Conservation (phyloP, 1,140 invertebrate species). For the Drosophila baimaii region DNA sequence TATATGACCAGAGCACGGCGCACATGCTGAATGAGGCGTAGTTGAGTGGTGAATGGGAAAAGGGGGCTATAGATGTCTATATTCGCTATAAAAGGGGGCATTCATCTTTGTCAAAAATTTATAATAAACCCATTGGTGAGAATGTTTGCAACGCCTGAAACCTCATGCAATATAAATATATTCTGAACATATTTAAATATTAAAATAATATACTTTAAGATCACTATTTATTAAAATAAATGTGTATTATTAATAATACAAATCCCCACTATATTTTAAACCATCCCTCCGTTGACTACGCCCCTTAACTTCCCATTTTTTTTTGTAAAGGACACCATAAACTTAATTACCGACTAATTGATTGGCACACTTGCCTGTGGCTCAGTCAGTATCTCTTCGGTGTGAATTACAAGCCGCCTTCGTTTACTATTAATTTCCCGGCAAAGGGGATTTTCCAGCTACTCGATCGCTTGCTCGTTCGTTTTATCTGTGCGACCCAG, state of each 20-base stretch:
- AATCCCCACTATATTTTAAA: too few relatives aligned
- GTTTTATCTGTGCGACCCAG: slow-evolving; percentile 63
- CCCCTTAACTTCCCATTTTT: background rate
- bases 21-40: slow-evolving; percentile 4
- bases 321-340: slow-evolving; percentile 9
- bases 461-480: background rate
- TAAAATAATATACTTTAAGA: background rate
- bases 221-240: background rate
- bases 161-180: too few relatives aligned
- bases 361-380: slow-evolving; percentile 2
- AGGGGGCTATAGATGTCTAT: background rate
- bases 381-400: background rate
- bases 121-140: too few relatives aligned
- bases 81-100: background rate
- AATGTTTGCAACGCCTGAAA: too few relatives aligned
- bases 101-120: background rate
- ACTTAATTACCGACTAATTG: slow-evolving; percentile 19
- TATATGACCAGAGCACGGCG: slow-evolving; percentile 46
- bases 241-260: background rate
- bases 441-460: slow-evolving; percentile 12
- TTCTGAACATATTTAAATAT: background rate
- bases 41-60: background rate
- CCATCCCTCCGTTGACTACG: background rate
- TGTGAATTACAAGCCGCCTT: slow-evolving; percentile 13
- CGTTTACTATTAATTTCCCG: background rate